Evolutionary conservation across 2,113 vertebrate species (phyloP).

Genomic region (Eretmochelys imbricata): DNA sequence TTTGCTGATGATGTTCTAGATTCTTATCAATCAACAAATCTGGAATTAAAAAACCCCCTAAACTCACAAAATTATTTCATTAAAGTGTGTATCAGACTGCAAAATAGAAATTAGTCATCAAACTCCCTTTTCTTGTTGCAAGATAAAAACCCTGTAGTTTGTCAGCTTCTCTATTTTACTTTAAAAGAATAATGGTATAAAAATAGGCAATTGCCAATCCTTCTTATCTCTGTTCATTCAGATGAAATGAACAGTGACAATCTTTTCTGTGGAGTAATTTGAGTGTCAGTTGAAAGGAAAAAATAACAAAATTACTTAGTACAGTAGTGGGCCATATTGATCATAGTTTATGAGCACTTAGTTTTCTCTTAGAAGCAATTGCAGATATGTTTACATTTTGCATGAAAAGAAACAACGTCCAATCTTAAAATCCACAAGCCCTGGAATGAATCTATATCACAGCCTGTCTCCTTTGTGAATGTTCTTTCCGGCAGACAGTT

Average conservation of each 20-base stretch:
- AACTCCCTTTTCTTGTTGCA: neutral
- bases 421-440: constrained; percentile 15
- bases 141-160: neutral
- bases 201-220: neutral
- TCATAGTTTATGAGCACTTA: neutral
- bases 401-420: constrained; percentile 19
- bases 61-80: neutral
- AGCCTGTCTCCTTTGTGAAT: neutral
- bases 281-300: neutral
- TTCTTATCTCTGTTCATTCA: neutral
- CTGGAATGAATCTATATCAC: neutral
- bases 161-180: neutral
- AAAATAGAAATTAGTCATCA: neutral
- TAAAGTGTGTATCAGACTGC: fast-evolving
- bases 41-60: neutral
- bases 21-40: neutral
- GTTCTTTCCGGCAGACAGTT: neutral
- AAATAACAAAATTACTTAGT: neutral
- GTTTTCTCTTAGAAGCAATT: constrained; percentile 9
- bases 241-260: neutral
- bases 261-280: neutral
- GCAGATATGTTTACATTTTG: constrained; percentile 27
- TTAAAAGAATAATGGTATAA: neutral
- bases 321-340: neutral
- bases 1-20: neutral